Evolutionary conservation across 1,140 invertebrate genomes (phyloP).

Genomic region (Panonychus citri): DNA sequence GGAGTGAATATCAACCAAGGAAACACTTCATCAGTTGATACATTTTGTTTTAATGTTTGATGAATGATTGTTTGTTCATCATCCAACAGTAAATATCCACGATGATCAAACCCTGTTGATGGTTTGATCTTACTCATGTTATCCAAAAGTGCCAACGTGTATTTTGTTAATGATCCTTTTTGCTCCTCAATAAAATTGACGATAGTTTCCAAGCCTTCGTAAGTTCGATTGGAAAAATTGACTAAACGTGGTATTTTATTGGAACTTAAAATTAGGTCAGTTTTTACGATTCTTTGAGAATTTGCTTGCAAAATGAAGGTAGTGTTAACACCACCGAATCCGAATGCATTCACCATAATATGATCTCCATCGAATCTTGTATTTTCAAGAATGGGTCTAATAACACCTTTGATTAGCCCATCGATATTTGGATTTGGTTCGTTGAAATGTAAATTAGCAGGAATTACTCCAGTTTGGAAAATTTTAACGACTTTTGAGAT

Average conservation of each 20-base stretch:
- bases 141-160: conserved; percentile 13
- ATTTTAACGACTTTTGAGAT: conserved; percentile 27
- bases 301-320: conserved; percentile 30
- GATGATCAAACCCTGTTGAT: not conserved
- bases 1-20: conserved; percentile 69
- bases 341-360: conserved; percentile 57
- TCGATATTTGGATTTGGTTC: conserved; percentile 30
- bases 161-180: conserved; percentile 10
- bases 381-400: conserved; percentile 37
- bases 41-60: too few species aligned
- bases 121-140: not conserved
- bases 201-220: conserved; percentile 23
- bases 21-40: not conserved
- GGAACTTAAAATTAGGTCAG: conserved; percentile 21
- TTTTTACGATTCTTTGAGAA: not conserved
- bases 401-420: conserved; percentile 41
- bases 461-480: conserved; percentile 27
- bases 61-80: too few species aligned
- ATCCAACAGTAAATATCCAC: conserved; percentile 5
- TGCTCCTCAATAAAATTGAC: conserved; percentile 22
- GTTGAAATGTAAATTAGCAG: conserved; percentile 31
- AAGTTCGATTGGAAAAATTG: conserved; percentile 24
- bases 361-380: conserved; percentile 83
- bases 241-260: conserved; percentile 23
- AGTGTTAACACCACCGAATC: conserved; percentile 74